Percentiles rank a stretch among this genome's conserved stretches.
Conservation (phyloP, 2,797 vertebrate species). For the Melopsittacus undulatus region DNA sequence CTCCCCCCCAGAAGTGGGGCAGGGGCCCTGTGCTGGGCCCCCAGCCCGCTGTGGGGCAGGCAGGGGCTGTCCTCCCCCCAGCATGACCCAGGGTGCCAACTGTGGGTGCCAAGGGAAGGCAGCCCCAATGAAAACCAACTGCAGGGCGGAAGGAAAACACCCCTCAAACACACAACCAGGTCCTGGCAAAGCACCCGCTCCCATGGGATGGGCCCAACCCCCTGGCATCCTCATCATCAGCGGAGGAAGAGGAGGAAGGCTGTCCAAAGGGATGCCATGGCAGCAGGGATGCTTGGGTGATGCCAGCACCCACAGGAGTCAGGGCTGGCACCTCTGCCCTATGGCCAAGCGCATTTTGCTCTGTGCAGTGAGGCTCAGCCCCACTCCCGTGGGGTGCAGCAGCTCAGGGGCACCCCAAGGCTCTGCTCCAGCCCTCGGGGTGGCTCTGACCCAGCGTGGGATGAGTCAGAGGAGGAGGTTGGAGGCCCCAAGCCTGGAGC, state of each 20-base stretch:
- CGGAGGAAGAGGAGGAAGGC: neutral
- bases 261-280: neutral
- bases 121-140: conserved; percentile 7
- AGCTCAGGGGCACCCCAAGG: neutral
- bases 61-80: neutral
- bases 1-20: neutral
- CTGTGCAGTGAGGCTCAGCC: rapidly evolving
- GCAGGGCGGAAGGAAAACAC: neutral
- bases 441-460: neutral
- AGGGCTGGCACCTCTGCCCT: neutral
- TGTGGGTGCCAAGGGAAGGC: neutral
- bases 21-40: neutral
- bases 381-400: neutral
- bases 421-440: neutral
- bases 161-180: neutral
- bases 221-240: neutral
- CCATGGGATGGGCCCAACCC: neutral
- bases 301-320: neutral
- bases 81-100: neutral
- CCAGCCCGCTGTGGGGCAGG: neutral
- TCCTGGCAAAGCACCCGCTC: neutral
- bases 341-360: rapidly evolving
- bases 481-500: neutral
- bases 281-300: neutral
- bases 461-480: conserved; percentile 38